phyloP scores from a whole-genome alignment of 2,888 invertebrate species.

The Capitulum mitella region DNA sequence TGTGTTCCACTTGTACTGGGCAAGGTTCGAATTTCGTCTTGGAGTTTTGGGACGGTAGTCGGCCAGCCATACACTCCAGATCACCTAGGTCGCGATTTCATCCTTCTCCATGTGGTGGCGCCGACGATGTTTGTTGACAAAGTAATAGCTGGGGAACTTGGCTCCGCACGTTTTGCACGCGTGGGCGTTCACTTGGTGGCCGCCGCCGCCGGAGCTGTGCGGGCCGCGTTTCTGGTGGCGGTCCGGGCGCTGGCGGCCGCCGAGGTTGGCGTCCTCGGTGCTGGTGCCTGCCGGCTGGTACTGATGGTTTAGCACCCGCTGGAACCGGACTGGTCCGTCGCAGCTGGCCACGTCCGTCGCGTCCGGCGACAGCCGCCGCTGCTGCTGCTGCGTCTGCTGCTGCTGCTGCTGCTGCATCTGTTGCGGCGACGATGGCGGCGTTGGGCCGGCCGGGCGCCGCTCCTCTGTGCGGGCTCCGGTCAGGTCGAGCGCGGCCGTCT shows the following conservation, averaged over 20 bases:
- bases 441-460: neutral
- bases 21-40: no score
- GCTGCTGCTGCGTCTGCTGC: no score
- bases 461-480: neutral
- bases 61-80: no score
- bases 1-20: no score
- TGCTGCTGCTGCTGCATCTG: neutral
- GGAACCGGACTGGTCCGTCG: conserved; percentile 81
- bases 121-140: conserved; percentile 85
- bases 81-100: no score
- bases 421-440: neutral
- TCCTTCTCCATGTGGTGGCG: conserved; percentile 56
- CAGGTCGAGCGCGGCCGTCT: neutral
- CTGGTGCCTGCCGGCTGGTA: conserved; percentile 51
- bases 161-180: conserved; percentile 88
- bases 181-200: no score
- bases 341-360: conserved; percentile 75
- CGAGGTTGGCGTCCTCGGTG: neutral
- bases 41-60: no score
- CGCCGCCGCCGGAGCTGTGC: no score
- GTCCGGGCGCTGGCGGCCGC: no score
- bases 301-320: conserved; percentile 73
- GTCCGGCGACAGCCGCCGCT: conserved; percentile 27
- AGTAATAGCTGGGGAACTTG: conserved; percentile 88
- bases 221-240: no score